Evolutionary conservation across 2,888 invertebrate species (phyloP), one percentile per base, ranked within the genome.

Genomic region (Drosophila lacicola): DNA sequence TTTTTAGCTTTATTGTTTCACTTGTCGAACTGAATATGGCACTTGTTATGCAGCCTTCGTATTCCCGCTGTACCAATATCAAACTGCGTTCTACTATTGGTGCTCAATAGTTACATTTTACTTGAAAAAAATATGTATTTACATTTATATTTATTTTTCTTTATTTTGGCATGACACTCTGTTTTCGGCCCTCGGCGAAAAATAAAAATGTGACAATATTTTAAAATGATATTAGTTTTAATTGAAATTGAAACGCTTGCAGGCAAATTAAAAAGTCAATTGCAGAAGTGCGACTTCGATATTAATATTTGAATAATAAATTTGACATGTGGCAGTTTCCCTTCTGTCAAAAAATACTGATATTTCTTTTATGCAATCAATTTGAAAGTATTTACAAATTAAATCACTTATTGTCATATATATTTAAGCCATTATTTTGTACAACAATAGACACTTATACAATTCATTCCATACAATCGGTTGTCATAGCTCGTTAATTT

Each of bases 1-100:
- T 88, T 84, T 85, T 79, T 79, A 64, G 47, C 65, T 47, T 72
- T 77, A 75, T 84, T 85, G 77, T 82, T 77, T 84, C 50, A 79
- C 74, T 68, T 70, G 67, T 75, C 70, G 67, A 61, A 36, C 70
- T 50, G 58, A 33, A 60, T 70, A 21, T 54, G 68, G 68, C 66
- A 75, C 80, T 71, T 74, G 69, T 61, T 60, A 65, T 74, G 47
- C 72, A 68, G 67, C 45, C 47, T 53, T 49, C 49, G 51, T 41
- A 63, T 63, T 65, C 42, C 10, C 54, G 54, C 4, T 64, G 54
- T 49, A 68, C 46, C 42, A 45, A 50, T 60, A 64, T 46, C 39
- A 42, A 60, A 46, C 50, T 37, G 14, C 53, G 29, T 8, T 29
- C 29, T 29, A 8, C 14, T 11, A 8, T 50, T 50, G n/a, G 21